phyloP scores from a whole-genome alignment of 1,140 invertebrate species.

The Ditylenchus dipsaci region DNA sequence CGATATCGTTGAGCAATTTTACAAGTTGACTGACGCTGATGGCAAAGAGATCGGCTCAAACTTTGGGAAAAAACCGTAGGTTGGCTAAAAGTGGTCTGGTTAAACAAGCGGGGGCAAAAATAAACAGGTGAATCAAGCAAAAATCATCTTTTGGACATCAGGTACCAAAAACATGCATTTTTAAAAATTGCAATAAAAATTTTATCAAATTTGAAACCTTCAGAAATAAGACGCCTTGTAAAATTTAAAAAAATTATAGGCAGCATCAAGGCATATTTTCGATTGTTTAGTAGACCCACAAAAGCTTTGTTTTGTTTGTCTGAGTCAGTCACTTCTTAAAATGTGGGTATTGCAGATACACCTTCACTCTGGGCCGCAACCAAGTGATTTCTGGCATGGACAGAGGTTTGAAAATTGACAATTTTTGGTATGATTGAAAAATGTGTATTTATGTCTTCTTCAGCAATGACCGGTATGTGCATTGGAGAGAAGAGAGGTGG shows the following conservation, averaged over 20 bases:
- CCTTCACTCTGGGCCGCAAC: constrained; percentile 49
- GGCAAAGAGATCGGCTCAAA: constrained; percentile 58
- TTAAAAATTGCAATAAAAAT: no score
- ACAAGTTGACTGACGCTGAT: constrained; percentile 52
- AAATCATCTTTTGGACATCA: constrained; percentile 12
- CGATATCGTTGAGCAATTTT: constrained; percentile 55
- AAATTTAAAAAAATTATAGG: no score
- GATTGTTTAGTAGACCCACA: neutral
- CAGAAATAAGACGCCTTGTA: no score
- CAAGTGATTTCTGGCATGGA: constrained; percentile 57
- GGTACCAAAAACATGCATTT: no score
- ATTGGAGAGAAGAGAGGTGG: constrained; percentile 57
- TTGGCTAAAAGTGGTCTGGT: no score
- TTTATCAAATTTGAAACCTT: no score
- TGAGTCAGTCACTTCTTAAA: neutral
- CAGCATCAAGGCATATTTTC: no score
- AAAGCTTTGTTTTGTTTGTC: neutral
- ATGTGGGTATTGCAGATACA: constrained; percentile 44
- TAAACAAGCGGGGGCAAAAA: no score
- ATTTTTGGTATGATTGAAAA: neutral
- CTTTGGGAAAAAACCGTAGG: constrained; percentile 57
- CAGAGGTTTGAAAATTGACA: constrained; percentile 1
- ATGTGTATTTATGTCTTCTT: neutral
- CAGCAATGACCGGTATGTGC: constrained; percentile 50
- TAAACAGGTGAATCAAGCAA: no score